phyloP scores from a whole-genome alignment of 2,113 vertebrate genomes.

The Tiliqua scincoides region DNA sequence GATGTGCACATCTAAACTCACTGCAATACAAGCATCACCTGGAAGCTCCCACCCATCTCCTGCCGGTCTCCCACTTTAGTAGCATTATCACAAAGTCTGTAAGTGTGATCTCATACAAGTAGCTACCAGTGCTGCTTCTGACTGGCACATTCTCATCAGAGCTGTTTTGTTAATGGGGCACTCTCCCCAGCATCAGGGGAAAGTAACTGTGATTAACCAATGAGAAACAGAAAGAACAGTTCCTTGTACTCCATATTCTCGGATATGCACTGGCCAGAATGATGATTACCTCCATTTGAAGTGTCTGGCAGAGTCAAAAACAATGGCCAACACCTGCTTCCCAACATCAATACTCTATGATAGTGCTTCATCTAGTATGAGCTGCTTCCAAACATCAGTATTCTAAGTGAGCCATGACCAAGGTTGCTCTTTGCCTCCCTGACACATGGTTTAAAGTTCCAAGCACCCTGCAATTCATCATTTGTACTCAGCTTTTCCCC shows the following conservation, averaged over 20 bases:
- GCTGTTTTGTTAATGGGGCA: background rate
- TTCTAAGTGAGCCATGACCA: too few relatives aligned
- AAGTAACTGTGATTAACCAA: background rate
- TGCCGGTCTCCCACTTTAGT: background rate
- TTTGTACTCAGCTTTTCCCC: background rate
- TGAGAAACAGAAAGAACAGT: background rate
- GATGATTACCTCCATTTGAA: background rate
- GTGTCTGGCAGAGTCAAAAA: background rate
- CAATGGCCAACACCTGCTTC: background rate
- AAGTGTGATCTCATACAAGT: background rate
- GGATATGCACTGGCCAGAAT: too few relatives aligned
- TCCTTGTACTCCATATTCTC: background rate
- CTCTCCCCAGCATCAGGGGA: background rate
- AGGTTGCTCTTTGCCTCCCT: background rate
- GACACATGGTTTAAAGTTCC: accelerated
- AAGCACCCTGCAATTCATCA: background rate
- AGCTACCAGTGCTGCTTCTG: background rate
- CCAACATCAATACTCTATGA: too few relatives aligned
- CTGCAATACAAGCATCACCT: background rate
- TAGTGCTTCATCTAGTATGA: too few relatives aligned
- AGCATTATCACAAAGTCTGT: too few relatives aligned
- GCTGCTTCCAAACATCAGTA: too few relatives aligned
- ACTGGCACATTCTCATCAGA: background rate
- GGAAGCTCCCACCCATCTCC: background rate
- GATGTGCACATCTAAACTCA: too few relatives aligned